Conservation (phyloP, 2,797 vertebrate species). For the Sandelia bainsii region DNA sequence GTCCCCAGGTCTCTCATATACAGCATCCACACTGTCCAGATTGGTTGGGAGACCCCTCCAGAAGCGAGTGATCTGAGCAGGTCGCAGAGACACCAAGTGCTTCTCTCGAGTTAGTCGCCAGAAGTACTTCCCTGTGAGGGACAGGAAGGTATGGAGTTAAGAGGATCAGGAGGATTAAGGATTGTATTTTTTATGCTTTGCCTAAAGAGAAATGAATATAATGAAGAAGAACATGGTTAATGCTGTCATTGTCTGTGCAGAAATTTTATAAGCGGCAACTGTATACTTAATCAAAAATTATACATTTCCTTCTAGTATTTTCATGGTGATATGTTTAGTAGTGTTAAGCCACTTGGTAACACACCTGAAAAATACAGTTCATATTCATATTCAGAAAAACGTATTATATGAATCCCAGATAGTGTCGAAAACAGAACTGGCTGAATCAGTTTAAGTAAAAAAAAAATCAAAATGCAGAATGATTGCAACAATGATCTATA, state of each 20-base stretch:
- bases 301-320: neutral
- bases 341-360: too few species aligned
- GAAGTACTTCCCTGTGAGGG: constrained; percentile 91
- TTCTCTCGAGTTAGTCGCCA: constrained; percentile 95
- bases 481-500: neutral
- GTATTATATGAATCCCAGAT: neutral
- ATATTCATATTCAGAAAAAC: neutral
- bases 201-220: neutral
- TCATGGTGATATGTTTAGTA: neutral
- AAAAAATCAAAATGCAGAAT: neutral
- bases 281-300: neutral
- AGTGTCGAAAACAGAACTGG: neutral
- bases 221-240: neutral
- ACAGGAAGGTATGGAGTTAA: neutral
- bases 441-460: neutral
- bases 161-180: neutral
- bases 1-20: constrained; percentile 92
- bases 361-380: neutral
- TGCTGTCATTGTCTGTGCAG: neutral
- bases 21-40: constrained; percentile 92
- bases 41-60: constrained; percentile 94
- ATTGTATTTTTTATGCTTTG: neutral
- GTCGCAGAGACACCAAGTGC: constrained; percentile 94
- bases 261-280: neutral
- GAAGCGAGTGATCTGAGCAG: constrained; percentile 95